phyloP scores from a whole-genome alignment of 1,140 invertebrate genomes.

The Neodiprion pinetum region DNA sequence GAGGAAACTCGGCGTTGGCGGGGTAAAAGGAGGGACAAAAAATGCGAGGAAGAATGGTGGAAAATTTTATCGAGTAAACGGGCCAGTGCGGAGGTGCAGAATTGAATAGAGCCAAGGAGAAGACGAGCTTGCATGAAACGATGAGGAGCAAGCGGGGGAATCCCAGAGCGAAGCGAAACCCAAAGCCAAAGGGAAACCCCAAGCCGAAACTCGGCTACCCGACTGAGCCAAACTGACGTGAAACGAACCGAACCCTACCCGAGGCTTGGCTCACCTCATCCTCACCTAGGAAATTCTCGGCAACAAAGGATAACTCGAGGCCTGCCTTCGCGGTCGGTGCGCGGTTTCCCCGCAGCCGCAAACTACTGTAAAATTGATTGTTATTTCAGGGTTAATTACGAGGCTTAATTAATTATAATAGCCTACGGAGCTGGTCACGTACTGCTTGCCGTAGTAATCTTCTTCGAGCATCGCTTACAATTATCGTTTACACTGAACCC shows the following conservation, averaged over 20 bases:
- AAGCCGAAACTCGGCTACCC: neutral
- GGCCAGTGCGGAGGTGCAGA: constrained; percentile 1
- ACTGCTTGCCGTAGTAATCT: neutral
- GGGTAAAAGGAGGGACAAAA: constrained; percentile 22
- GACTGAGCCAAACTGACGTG: neutral
- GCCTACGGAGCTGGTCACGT: neutral
- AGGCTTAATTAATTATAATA: neutral
- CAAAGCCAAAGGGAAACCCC: neutral
- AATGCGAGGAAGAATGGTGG: constrained; percentile 25
- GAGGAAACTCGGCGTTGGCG: constrained; percentile 25
- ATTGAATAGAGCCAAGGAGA: too few relatives aligned
- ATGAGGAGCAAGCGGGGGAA: constrained; percentile 21
- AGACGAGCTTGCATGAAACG: neutral
- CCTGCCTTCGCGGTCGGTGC: constrained; percentile 18
- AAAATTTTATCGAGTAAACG: constrained; percentile 31
- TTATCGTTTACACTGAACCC: neutral
- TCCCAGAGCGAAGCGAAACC: constrained; percentile 15
- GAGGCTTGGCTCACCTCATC: constrained; percentile 3
- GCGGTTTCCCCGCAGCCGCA: constrained; percentile 33
- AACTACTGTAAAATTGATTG: constrained; percentile 47
- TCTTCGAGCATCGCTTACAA: neutral
- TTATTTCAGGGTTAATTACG: constrained; percentile 37
- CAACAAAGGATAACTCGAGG: constrained; percentile 16
- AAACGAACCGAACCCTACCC: neutral
- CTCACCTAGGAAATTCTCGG: constrained; percentile 16